Evolutionary conservation across 2,113 vertebrate genomes (phyloP), one percentile per base, ranked within the genome.

Genomic region (Cyanoderma ruficeps): DNA sequence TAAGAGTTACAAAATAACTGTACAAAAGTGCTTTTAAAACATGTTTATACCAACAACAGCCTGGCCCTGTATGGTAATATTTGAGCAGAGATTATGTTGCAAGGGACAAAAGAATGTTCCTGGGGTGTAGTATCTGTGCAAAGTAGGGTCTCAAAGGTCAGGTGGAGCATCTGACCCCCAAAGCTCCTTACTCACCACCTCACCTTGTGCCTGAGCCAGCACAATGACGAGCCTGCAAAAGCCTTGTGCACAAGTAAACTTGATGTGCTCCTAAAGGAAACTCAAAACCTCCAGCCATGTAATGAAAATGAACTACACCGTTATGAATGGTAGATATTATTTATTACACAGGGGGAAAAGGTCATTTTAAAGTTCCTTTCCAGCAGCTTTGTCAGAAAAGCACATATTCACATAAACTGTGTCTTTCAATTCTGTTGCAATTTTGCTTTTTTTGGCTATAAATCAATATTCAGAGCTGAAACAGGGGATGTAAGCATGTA

Each of bases 1-100:
- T 97, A 97, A 95, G 70, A 78, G 42, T 96, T 95, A 94, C 83
- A 96, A 95, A 96, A 90, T 95, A 96, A 94, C 88, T 53, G 41
- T 16, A 61, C 56, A 94, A 60, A 57, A 60, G 17, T 42, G 37
- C 81, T 84, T 91, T 79, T 46, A 89, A 83, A 95, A 61, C 25
- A 30, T 25, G 13, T 78, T 74, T 79, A 72, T 20, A 44, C 41
- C 63, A 89, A 79, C 41, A 76, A 35, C 27, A 89, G 33, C 41
- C 46, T 16, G 0, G 37, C 31, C 15, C 72, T 7, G 2, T 50
- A 33, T 10, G 31, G 68, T 24, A 68, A 53, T 84, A 79, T 89
- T 77, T 76, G 39, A 90, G 61, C 53, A 72, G 46, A 79, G 41
- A 37, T 27, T 55, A 31, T 14, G 5, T 56, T 95, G 83, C 60